A percentile compares a stretch with the other conserved stretches of the same genome.
These are phyloP conservation scores for Nesoenas mayeri DNA, from an alignment of 2,113 vertebrate species.

Conservation along the genomic window DNA sequence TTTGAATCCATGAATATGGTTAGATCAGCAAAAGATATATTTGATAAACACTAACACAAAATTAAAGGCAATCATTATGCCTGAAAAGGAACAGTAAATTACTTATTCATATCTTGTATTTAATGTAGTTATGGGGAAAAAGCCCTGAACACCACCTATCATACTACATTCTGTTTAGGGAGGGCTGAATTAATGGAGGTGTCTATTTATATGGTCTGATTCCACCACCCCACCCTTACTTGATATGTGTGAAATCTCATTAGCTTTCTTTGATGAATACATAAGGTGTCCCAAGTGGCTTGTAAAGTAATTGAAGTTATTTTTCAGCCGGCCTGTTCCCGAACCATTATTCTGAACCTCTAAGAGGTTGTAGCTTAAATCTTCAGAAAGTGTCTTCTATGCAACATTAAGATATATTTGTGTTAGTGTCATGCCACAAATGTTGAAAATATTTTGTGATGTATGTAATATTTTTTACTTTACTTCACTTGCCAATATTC, in stretches of 20 bases:
- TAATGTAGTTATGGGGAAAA: background rate
- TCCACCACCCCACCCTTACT: rapidly evolving
- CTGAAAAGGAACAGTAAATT: background rate
- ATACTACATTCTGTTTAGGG: background rate
- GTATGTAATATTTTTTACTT: background rate
- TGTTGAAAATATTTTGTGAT: background rate
- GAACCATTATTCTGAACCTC: background rate
- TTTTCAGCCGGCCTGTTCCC: background rate
- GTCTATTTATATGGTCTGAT: background rate
- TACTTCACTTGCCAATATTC: background rate
- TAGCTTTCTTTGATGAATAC: background rate
- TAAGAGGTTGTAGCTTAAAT: background rate
- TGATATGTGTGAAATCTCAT: background rate
- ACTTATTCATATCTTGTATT: background rate
- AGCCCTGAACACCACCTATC: background rate
- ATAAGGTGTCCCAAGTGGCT: background rate
- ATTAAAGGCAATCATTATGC: background rate
- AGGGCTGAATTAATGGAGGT: background rate
- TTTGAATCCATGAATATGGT: background rate
- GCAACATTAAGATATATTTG: background rate
- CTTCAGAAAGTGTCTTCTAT: background rate
- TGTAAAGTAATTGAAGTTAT: background rate
- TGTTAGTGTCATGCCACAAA: background rate
- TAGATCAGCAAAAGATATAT: background rate
- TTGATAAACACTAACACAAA: background rate